A percentile compares a stretch with the other conserved stretches of the same genome.
These are phyloP conservation scores for Acropora tenuis DNA, from an alignment of 64 coral and sea anemone species.

Conservation along the genomic window DNA sequence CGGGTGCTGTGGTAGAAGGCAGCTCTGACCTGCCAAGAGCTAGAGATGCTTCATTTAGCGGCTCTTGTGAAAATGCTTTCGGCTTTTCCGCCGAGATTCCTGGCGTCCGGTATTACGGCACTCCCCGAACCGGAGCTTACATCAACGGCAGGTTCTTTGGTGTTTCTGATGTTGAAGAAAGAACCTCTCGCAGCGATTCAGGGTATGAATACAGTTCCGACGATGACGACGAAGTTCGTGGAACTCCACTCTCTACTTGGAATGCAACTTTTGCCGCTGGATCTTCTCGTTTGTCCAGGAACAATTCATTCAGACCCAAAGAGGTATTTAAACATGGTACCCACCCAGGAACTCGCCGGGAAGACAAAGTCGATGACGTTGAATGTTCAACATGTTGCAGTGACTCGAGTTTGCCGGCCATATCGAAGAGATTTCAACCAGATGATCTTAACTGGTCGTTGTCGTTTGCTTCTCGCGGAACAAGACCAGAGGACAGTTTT, in stretches of 20 bases:
- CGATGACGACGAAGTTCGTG: constrained; percentile 33
- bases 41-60: neutral
- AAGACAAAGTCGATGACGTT: neutral
- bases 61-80: constrained; percentile 1
- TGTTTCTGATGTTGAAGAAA: neutral
- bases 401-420: neutral
- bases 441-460: neutral
- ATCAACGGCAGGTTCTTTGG: constrained; percentile 31
- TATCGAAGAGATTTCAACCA: neutral
- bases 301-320: neutral
- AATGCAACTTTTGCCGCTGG: neutral
- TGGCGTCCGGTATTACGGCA: constrained; percentile 4
- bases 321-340: constrained; percentile 33
- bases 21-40: neutral
- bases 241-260: neutral
- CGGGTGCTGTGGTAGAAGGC: neutral
- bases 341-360: neutral
- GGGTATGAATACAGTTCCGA: constrained; percentile 44
- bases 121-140: neutral
- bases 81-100: neutral
- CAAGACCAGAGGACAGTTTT: neutral
- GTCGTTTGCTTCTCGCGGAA: neutral
- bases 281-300: neutral
- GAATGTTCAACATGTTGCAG: neutral
- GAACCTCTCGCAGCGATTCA: constrained; percentile 25